Evolutionary conservation across 2,888 invertebrate genomes (phyloP).

Genomic region (Trimorus sp.): DNA sequence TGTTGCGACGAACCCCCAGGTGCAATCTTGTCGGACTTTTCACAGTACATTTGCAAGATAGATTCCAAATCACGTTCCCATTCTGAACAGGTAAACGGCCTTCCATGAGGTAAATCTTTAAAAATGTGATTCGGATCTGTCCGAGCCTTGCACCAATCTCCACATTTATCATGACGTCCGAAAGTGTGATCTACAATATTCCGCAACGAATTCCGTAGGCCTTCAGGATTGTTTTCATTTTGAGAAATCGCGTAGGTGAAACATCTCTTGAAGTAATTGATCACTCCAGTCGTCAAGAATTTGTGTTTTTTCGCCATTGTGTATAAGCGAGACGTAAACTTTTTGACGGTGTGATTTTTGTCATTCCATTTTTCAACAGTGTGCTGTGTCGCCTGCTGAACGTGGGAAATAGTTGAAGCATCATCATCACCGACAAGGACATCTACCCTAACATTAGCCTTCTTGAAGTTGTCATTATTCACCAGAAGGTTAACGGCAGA

Average conservation of each 20-base stretch:
- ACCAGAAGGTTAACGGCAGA: conserved; percentile 32
- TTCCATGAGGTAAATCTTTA: conserved; percentile 31
- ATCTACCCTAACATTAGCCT: conserved; percentile 40
- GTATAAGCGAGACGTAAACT: conserved; percentile 39
- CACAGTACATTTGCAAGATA: too few species aligned
- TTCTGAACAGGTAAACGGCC: conserved; percentile 33
- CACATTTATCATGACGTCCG: conserved; percentile 39
- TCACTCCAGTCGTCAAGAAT: conserved; percentile 10
- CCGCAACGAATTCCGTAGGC: not conserved
- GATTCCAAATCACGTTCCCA: conserved; percentile 23
- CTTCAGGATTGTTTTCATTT: conserved; percentile 11
- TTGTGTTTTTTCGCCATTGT: conserved; percentile 32
- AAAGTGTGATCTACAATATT: conserved; percentile 52
- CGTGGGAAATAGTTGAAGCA: conserved; percentile 15
- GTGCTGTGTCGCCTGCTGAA: conserved; percentile 35
- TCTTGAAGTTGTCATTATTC: conserved; percentile 31
- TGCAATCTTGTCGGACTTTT: too few species aligned
- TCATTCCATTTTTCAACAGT: conserved; percentile 46
- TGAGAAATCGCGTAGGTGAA: conserved; percentile 17
- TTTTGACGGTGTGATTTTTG: conserved; percentile 41
- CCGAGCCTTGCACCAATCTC: conserved; percentile 41
- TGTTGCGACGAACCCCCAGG: conserved; percentile 58
- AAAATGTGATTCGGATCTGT: conserved; percentile 1
- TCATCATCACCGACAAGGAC: conserved; percentile 12
- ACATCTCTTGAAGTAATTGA: conserved; percentile 40